phyloP scores from a whole-genome alignment of 1,140 invertebrate genomes.

The Linepithema humile region DNA sequence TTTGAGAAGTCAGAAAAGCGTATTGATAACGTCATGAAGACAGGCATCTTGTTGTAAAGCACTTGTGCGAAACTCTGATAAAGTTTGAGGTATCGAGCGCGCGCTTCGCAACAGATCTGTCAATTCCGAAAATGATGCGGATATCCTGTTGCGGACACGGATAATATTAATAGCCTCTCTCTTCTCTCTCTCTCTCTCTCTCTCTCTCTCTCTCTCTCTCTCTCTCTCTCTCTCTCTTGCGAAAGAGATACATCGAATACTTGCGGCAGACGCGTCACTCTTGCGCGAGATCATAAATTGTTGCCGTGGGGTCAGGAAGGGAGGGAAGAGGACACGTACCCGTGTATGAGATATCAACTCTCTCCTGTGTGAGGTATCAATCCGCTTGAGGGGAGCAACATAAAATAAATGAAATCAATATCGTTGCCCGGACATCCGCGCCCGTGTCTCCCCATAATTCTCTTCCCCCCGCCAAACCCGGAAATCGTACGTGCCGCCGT shows the following conservation, averaged over 20 bases:
- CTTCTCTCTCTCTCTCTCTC: no score
- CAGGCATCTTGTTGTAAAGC: neutral
- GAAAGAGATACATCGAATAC: no score
- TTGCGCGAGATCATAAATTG: neutral
- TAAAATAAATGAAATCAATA: slow-evolving; percentile 50
- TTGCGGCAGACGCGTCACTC: slow-evolving; percentile 20
- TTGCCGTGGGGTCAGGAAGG: no score
- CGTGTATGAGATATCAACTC: slow-evolving; percentile 11
- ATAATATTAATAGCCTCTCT: slow-evolving; percentile 45
- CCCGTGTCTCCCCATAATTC: neutral
- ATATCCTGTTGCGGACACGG: neutral
- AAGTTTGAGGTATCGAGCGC: neutral
- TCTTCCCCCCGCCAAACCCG: neutral
- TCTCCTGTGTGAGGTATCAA: neutral
- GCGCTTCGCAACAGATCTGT: neutral
- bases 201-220: no score
- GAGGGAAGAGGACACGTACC: neutral
- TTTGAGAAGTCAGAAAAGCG: neutral
- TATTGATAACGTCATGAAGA: no score
- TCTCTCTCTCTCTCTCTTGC: no score
- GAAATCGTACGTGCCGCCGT: neutral
- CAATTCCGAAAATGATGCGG: neutral
- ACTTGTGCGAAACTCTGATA: neutral
- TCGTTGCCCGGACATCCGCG: neutral
- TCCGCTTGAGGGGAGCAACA: neutral